phyloP scores from a whole-genome alignment of 2,888 invertebrate species.

The Erebia aethiops region DNA sequence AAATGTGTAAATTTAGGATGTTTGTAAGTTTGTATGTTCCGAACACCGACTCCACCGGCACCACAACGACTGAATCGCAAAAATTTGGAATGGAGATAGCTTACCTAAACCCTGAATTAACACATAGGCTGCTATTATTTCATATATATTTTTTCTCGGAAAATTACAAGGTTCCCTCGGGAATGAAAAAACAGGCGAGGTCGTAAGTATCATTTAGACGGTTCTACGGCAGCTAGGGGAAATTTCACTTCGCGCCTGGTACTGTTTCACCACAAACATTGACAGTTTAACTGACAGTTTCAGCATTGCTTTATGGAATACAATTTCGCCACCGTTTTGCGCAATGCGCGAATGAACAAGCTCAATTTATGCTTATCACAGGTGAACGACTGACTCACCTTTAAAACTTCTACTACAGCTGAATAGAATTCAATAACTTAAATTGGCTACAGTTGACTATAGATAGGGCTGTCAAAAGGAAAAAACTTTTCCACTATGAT shows the following conservation, averaged over 20 bases:
- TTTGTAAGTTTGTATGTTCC: too few relatives aligned
- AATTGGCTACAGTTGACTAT: conserved; percentile 24
- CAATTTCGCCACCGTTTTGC: conserved; percentile 9
- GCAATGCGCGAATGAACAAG: conserved; percentile 17
- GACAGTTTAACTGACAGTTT: conserved; percentile 5
- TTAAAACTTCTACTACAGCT: conserved; percentile 24
- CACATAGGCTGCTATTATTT: too few relatives aligned
- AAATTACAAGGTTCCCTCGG: too few relatives aligned
- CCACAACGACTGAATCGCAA: too few relatives aligned
- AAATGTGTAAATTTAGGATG: too few relatives aligned
- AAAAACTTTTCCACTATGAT: neutral
- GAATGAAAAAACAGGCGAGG: too few relatives aligned
- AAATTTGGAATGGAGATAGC: too few relatives aligned
- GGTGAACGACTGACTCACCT: conserved; percentile 26
- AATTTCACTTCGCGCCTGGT: conserved; percentile 14
- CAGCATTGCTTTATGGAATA: conserved; percentile 9
- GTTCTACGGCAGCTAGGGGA: neutral
- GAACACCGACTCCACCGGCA: too few relatives aligned
- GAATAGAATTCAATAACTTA: conserved; percentile 26
- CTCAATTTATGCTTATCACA: conserved; percentile 26
- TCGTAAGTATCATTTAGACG: too few relatives aligned
- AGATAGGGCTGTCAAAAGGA: conserved; percentile 17
- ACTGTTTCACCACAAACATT: conserved; percentile 2
- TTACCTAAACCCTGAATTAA: too few relatives aligned
- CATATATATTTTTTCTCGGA: too few relatives aligned